A percentile compares a stretch with the other conserved stretches of the same genome.
Conservation (phyloP, 2,797 vertebrate genomes). For the Paratrypauchen microcephalus region DNA sequence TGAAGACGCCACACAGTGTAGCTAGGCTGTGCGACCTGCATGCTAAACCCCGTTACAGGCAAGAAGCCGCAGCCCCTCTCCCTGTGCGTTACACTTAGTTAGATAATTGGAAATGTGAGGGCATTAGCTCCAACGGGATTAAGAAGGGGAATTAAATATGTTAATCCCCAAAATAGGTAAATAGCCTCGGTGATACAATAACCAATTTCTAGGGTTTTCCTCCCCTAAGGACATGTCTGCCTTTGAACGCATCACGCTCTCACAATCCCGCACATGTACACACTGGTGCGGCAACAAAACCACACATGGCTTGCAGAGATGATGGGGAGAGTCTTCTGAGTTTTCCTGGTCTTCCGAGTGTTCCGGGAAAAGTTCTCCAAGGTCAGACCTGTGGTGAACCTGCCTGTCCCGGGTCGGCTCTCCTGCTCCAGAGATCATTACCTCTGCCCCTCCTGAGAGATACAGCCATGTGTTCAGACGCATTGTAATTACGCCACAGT, state of each 20-base stretch:
- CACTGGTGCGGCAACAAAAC: constrained; percentile 26
- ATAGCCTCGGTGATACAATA: constrained; percentile 87
- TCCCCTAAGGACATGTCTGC: constrained; percentile 83
- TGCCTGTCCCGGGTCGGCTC: constrained; percentile 68
- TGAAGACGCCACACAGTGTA: constrained; percentile 63
- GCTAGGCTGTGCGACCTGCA: constrained; percentile 65
- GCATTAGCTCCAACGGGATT: constrained; percentile 86
- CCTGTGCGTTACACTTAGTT: constrained; percentile 80
- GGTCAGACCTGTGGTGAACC: constrained; percentile 79
- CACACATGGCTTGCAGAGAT: constrained; percentile 11
- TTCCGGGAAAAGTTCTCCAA: constrained; percentile 77
- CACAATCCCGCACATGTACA: constrained; percentile 29
- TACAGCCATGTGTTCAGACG: constrained; percentile 80
- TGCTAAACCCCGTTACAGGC: constrained; percentile 72
- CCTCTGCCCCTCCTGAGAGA: constrained; percentile 66
- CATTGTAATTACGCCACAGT: constrained; percentile 83
- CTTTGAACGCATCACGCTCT: constrained; percentile 78
- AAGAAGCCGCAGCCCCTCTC: constrained; percentile 68
- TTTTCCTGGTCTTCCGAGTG: constrained; percentile 46
- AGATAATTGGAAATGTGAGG: constrained; percentile 87
- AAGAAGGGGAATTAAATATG: constrained; percentile 86
- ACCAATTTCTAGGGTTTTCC: constrained; percentile 86
- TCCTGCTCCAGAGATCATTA: constrained; percentile 76
- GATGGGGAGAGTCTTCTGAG: constrained; percentile 48
- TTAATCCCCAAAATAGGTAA: constrained; percentile 88